Base-by-base conservation (phyloP, 1,140 invertebrate genomes). In the Nomia melanderi region DNA sequence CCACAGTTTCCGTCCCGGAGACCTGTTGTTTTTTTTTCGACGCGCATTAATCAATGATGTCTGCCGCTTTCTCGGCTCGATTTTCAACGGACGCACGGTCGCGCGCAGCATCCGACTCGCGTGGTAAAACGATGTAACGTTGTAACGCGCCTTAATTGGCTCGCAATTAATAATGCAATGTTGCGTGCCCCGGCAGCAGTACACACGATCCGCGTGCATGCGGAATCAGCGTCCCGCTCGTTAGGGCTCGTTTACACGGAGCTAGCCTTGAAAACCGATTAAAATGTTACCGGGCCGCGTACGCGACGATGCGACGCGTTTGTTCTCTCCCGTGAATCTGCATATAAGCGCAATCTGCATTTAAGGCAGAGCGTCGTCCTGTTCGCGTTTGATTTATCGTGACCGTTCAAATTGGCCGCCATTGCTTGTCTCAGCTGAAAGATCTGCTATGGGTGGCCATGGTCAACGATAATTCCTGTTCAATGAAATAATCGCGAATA, bases 131-230 rank as follows among this genome's bases (percentile, higher is more conserved):
- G 77, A 74, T 25, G 74, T 44, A 59, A 31, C 74, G 44, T 77
- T 60, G 69, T 80, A 83, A 64, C 73, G 23, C 11, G 53, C 63
- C 78, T 83, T 84, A 84, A 84, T 83, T 81, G 78, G 54, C 69
- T 66, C 54, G 70, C 65, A 81, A 84, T 84, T 81, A 84, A 83
- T 78, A 83, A 83, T 77, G 82, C 53, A 76, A 60, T 64, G 65
- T 67, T 57, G 50, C 62, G 79, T 67, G 77, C 67, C 62, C 39
- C 53, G 20, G 31, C 56, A 36, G 65, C 56, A 65, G 56, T 39
- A 36, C 53, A 41, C 67, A 63, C 59, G 50, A 83, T 75, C 54
- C 39, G 39, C 23, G 9, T 60, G 77, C 67, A 70, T 69, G 69
- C 31, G 54, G 67, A 83, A 80, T 83, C 77, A 69, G 47, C 72